Conservation (phyloP, 2,113 vertebrate species). For the Pelmatolapia mariae region DNA sequence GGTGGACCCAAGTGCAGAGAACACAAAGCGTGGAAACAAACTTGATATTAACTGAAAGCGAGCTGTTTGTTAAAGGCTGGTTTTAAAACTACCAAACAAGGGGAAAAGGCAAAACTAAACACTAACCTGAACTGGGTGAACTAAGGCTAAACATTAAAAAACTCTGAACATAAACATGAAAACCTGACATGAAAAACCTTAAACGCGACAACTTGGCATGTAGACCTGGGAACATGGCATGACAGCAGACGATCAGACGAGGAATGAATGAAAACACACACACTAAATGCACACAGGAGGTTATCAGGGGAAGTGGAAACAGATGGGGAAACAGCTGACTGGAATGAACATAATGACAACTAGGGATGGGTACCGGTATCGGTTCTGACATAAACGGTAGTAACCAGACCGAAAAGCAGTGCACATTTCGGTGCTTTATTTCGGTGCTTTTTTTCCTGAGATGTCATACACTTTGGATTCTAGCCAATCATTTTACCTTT, state of each 20-base stretch:
- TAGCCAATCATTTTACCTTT: neutral
- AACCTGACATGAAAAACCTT: neutral
- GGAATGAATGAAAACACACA: neutral
- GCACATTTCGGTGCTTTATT: rapidly evolving
- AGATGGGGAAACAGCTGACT: neutral
- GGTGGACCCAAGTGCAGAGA: neutral
- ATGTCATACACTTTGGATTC: neutral
- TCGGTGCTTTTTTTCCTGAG: neutral
- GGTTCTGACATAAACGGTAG: no score
- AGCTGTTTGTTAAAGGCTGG: neutral
- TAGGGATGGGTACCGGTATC: neutral
- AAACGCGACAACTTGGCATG: neutral
- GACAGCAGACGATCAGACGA: neutral
- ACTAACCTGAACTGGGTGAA: neutral
- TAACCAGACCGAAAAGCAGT: neutral
- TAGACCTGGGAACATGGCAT: neutral
- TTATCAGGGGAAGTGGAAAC: neutral
- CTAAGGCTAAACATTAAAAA: neutral
- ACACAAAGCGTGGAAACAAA: neutral
- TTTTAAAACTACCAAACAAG: neutral
- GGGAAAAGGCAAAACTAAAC: neutral
- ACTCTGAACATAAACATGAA: neutral
- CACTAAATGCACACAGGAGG: neutral
- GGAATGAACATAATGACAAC: neutral
- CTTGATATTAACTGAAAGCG: neutral